A percentile compares a stretch with the other conserved stretches of the same genome.
phyloP scores from a whole-genome alignment of 2,888 invertebrate genomes.

The Temnothorax ravouxi region DNA sequence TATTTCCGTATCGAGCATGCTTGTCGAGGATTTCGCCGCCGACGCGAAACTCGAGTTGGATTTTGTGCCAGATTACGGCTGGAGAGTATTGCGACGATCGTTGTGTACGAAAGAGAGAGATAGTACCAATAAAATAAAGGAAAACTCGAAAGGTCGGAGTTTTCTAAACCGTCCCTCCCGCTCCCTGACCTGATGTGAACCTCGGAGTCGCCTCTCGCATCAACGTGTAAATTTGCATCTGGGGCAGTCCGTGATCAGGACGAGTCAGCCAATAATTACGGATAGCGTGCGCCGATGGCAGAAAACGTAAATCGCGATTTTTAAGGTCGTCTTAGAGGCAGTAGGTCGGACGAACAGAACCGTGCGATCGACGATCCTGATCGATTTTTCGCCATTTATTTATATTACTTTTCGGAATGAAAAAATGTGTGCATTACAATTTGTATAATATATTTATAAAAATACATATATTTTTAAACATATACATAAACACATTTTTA shows the following conservation, averaged over 20 bases:
- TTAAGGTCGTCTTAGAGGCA: constrained; percentile 28
- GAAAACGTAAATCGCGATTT: constrained; percentile 54
- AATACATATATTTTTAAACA: neutral
- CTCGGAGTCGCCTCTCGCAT: neutral
- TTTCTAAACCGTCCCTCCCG: neutral
- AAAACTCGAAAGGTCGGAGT: constrained; percentile 31
- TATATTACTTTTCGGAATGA: neutral
- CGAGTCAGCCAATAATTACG: constrained; percentile 59
- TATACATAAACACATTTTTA: neutral
- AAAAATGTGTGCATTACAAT: neutral
- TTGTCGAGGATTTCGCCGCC: neutral
- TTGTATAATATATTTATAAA: neutral
- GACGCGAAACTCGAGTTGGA: neutral
- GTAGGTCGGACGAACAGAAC: constrained; percentile 61
- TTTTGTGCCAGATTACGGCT: constrained; percentile 24
- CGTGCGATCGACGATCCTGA: constrained; percentile 26
- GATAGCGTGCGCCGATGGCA: constrained; percentile 62
- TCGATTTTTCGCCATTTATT: neutral
- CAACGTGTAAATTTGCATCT: constrained; percentile 11
- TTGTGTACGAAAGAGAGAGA: constrained; percentile 56
- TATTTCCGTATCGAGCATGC: neutral
- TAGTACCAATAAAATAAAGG: constrained; percentile 62
- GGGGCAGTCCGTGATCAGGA: constrained; percentile 23
- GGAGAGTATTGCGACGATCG: constrained; percentile 57
- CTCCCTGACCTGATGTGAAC: constrained; percentile 8